Evolutionary conservation across 1,140 invertebrate species (phyloP), one percentile per base, ranked within the genome.

Genomic region (Plectrocnemia conspersa): DNA sequence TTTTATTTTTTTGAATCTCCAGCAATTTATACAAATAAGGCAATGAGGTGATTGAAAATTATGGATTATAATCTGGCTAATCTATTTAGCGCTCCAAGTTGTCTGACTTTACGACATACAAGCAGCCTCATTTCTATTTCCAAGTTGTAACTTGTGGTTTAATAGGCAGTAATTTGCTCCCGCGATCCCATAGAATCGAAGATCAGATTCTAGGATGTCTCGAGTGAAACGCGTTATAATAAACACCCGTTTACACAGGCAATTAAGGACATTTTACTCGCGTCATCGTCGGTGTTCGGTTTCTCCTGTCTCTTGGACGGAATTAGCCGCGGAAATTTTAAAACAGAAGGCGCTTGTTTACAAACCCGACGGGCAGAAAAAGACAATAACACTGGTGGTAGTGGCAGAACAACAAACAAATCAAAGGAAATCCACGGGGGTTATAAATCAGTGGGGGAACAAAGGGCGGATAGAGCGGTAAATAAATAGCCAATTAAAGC

Each of bases 401-500:
- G 36, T 2, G 21, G 13, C 29, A 47, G 29, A 47, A 24, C 29
- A 47, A 19, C 25, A 47, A 47, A 47, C 44, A 47, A 29, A 47
- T 16, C 7, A n/a, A 18, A 27, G 13, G 25, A 40, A 16, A 47
- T 47, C 15, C 24, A 32, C 10, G 16, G n/a, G 44, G 24, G 23
- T 15, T 3, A 6, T 13, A 29, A 29, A 47, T 47, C 29, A 47
- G 33, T 47, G n/a, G 21, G 16, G 11, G 16, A 25, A 47, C 44
- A 47, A 47, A 47, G 27, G 25, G 21, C 29, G 5, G 44, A 47
- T 15, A 38, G 35, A 16, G 18, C 13, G 13, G 25, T 47, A 47
- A 47, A 47, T 47, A 47, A 47, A 47, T 32, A 47, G 25, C 44
- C 25, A 47, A 47, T 47, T 47, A 47, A 47, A 47, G 19, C 25